Evolutionary conservation across 2,888 invertebrate genomes (phyloP).

Genomic region (Conchocele bisecta): DNA sequence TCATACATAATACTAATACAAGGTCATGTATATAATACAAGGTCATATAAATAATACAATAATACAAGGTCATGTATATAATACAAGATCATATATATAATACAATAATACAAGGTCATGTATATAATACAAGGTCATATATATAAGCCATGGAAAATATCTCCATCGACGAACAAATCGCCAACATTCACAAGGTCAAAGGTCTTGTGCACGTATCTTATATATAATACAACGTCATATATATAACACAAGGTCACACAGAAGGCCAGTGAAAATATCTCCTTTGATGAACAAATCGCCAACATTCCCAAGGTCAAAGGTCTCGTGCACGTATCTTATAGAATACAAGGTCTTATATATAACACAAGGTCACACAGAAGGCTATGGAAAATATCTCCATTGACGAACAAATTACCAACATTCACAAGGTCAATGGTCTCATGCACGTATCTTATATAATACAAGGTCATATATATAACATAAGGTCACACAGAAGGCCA

Average conservation of each 20-base stretch:
- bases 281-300: conserved; percentile 97
- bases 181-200: conserved; percentile 98
- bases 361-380: neutral
- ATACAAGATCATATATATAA: no score
- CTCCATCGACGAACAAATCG: conserved; percentile 97
- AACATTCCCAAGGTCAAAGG: conserved; percentile 98
- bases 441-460: neutral
- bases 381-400: neutral
- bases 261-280: conserved; percentile 96
- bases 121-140: no score
- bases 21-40: no score
- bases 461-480: no score
- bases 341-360: no score
- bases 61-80: no score
- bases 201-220: conserved; percentile 88
- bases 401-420: neutral
- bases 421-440: neutral
- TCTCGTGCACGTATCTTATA: conserved; percentile 86
- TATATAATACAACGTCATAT: no score
- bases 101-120: conserved; percentile 90
- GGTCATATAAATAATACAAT: no score
- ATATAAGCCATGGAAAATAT: conserved; percentile 97
- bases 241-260: conserved; percentile 92
- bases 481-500: conserved; percentile 96
- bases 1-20: no score